Conservation (phyloP, 2,113 vertebrate genomes). For the Callionymus lyra region DNA sequence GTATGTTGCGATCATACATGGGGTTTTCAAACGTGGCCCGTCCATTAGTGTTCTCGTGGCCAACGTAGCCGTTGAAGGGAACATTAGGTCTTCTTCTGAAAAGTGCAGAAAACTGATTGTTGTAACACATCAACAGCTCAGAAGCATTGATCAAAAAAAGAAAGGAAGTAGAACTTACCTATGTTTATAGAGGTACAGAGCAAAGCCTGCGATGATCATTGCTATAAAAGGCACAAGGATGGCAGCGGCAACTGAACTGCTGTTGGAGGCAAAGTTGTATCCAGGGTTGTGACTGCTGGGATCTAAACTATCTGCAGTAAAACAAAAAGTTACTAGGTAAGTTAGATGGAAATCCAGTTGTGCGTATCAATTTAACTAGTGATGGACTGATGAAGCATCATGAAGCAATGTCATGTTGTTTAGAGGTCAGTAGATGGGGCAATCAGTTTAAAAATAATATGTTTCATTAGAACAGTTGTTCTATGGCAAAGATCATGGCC, state of each 20-base stretch:
- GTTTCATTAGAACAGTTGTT: no score
- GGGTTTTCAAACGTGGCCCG: conserved; percentile 95
- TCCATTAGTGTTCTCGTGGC: conserved; percentile 93
- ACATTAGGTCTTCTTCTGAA: conserved; percentile 95
- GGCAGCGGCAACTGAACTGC: conserved; percentile 96
- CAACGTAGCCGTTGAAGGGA: conserved; percentile 91
- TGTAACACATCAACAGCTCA: not conserved
- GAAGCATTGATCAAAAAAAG: no score
- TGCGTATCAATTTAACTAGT: no score
- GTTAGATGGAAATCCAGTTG: no score
- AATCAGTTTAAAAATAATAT: no score
- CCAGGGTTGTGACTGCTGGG: conserved; percentile 72
- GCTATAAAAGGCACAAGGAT: conserved; percentile 99
- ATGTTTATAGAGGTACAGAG: conserved; percentile 99
- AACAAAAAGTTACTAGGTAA: no score
- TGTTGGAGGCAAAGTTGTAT: conserved; percentile 93
- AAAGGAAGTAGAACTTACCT: conserved; percentile 72
- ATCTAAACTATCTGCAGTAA: conserved; percentile 68
- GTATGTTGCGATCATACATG: conserved; percentile 97
- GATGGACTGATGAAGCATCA: no score
- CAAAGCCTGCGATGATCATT: conserved; percentile 98
- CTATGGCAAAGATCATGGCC: no score
- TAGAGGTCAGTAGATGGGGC: no score
- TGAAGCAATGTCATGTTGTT: no score
- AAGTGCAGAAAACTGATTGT: not conserved